Percentiles rank a stretch among this genome's conserved stretches.
Conservation (phyloP, 2,113 vertebrate species). For the Aleadryas rufinucha region DNA sequence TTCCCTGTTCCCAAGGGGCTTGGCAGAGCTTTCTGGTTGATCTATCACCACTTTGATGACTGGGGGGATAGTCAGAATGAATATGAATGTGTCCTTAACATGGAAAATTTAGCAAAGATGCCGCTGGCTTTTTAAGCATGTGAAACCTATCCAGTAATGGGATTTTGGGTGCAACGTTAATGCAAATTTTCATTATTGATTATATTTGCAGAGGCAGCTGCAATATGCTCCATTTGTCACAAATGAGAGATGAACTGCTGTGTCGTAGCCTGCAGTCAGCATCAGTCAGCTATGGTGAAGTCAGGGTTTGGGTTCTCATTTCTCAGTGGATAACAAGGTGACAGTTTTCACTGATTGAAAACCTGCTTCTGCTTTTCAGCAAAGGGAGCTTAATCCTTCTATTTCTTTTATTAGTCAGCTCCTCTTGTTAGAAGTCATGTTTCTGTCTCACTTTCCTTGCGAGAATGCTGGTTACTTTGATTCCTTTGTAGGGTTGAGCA, state of each 20-base stretch:
- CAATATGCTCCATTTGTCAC: neutral
- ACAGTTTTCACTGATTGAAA: neutral
- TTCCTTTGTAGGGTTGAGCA: neutral
- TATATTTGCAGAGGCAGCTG: neutral
- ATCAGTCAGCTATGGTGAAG: neutral
- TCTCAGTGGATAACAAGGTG: neutral
- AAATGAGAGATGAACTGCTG: neutral
- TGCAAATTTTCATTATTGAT: neutral
- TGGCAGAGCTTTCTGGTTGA: neutral
- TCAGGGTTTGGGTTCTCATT: neutral
- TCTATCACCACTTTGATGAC: neutral
- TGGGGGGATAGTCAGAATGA: neutral
- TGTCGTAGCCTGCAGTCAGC: neutral
- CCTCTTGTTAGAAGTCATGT: constrained; percentile 1
- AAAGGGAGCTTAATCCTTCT: neutral
- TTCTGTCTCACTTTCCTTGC: neutral
- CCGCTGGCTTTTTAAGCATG: neutral
- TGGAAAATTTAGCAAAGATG: neutral
- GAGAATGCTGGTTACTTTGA: neutral
- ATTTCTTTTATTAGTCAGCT: neutral
- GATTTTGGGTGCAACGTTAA: neutral
- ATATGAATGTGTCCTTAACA: neutral
- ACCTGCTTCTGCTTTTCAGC: neutral
- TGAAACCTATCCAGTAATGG: neutral
- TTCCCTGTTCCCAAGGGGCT: neutral